A percentile compares a stretch with the other conserved stretches of the same genome.
Evolutionary conservation across 2,888 invertebrate genomes (phyloP).

Genomic region (Parnassius glacialis): DNA sequence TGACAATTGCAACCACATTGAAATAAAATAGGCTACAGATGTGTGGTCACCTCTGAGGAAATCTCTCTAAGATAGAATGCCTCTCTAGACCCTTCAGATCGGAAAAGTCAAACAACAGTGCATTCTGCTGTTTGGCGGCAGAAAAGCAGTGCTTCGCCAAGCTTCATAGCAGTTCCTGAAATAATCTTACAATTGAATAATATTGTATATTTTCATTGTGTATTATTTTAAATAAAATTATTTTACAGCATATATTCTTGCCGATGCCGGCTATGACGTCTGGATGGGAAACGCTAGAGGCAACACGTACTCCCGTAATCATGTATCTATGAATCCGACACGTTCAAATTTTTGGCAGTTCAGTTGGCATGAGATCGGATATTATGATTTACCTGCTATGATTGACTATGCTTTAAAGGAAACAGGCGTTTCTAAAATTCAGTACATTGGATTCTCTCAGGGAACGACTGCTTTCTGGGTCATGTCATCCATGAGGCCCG

Average conservation of each 20-base stretch:
- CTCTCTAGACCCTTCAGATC: too few species aligned
- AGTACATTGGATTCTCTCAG: conserved; percentile 87
- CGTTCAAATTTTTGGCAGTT: conserved; percentile 70
- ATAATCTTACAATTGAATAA: too few species aligned
- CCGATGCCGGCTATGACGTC: conserved; percentile 86
- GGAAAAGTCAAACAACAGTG: too few species aligned
- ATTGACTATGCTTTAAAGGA: conserved; percentile 83
- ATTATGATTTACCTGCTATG: conserved; percentile 87
- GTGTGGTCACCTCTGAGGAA: too few species aligned
- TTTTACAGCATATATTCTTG: conserved; percentile 83
- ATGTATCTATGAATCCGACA: conserved; percentile 65
- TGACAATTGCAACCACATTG: too few species aligned
- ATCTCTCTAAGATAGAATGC: too few species aligned
- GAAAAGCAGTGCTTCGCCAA: too few species aligned
- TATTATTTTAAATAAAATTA: background rate
- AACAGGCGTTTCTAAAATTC: conserved; percentile 80
- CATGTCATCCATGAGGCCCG: conserved; percentile 77
- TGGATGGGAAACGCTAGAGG: conserved; percentile 94
- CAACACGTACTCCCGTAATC: conserved; percentile 86
- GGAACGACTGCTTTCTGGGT: conserved; percentile 84
- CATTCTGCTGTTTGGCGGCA: too few species aligned
- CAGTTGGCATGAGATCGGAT: conserved; percentile 90
- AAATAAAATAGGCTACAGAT: too few species aligned
- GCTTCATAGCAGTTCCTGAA: too few species aligned
- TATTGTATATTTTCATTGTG: too few species aligned